Percentiles rank a stretch among this genome's conserved stretches.
These are phyloP conservation scores for Scaptomyza reducta DNA, from an alignment of 2,888 invertebrate genomes.

Conservation along the genomic window DNA sequence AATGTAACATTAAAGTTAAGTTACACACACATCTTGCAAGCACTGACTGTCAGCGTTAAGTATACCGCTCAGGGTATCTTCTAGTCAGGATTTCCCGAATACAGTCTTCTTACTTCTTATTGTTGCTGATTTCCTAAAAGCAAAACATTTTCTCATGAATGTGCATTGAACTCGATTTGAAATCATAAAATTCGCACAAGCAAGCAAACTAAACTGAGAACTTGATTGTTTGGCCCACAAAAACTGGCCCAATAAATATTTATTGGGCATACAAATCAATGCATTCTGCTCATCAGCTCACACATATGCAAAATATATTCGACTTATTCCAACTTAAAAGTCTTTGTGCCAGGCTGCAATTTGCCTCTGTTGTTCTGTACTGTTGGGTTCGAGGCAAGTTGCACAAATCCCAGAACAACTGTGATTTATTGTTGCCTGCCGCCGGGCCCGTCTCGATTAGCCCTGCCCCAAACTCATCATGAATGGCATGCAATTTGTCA, in stretches of 20 bases:
- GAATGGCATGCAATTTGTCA: conserved; percentile 46
- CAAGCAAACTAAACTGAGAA: background rate
- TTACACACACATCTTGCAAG: too few relatives aligned
- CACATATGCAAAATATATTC: conserved; percentile 28
- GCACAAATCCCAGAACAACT: conserved; percentile 26
- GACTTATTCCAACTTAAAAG: background rate
- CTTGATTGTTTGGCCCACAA: conserved; percentile 17
- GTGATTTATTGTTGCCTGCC: conserved; percentile 43
- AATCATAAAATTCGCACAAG: conserved; percentile 1
- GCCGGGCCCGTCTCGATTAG: conserved; percentile 17
- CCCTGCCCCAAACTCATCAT: conserved; percentile 32
- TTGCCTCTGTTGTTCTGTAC: conserved; percentile 32
- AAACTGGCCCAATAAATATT: conserved; percentile 26
- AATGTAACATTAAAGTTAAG: too few relatives aligned
- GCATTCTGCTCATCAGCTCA: conserved; percentile 17
- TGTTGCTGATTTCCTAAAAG: too few relatives aligned
- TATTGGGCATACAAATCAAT: conserved; percentile 34
- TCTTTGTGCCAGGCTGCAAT: conserved; percentile 26
- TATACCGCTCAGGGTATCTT: too few relatives aligned
- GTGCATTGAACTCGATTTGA: conserved; percentile 18
- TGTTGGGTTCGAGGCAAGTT: conserved; percentile 24
- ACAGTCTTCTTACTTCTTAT: too few relatives aligned
- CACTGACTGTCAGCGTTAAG: too few relatives aligned
- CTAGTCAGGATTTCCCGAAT: too few relatives aligned
- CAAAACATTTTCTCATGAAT: conserved; percentile 5